Conservation (phyloP, 2,888 invertebrate genomes). For the Nebria brevicollis region DNA sequence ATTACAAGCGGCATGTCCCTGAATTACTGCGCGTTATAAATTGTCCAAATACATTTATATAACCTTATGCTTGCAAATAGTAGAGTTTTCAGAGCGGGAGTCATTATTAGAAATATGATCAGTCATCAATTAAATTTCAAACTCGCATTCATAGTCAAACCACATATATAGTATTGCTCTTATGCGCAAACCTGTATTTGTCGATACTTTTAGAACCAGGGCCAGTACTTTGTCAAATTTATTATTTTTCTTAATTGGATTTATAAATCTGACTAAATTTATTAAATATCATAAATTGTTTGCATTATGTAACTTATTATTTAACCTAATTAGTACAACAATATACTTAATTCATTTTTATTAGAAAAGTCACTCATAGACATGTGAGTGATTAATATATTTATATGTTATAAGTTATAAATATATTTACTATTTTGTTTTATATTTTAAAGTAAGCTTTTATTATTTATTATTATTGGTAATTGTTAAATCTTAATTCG, state of each 20-base stretch:
- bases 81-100: conserved; percentile 19
- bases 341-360: neutral
- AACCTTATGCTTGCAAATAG: conserved; percentile 14
- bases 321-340: no score
- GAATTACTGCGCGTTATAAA: conserved; percentile 39
- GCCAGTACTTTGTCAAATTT: neutral
- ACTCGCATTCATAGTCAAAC: conserved; percentile 17
- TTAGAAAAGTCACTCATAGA: no score
- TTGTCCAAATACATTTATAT: conserved; percentile 43
- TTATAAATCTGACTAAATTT: neutral
- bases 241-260: neutral
- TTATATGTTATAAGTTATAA: no score
- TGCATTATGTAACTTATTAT: neutral
- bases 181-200: neutral
- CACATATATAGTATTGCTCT: neutral
- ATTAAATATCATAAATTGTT: neutral
- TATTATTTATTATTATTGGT: no score
- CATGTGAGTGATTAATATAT: no score
- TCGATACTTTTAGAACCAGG: neutral
- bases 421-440: no score
- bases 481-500: no score
- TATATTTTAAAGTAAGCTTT: no score
- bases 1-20: conserved; percentile 34
- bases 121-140: conserved; percentile 45
- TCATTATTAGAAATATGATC: conserved; percentile 35